A percentile compares a stretch with the other conserved stretches of the same genome.
phyloP scores from a whole-genome alignment of 2,113 vertebrate genomes.

The Gallinago undulata region DNA sequence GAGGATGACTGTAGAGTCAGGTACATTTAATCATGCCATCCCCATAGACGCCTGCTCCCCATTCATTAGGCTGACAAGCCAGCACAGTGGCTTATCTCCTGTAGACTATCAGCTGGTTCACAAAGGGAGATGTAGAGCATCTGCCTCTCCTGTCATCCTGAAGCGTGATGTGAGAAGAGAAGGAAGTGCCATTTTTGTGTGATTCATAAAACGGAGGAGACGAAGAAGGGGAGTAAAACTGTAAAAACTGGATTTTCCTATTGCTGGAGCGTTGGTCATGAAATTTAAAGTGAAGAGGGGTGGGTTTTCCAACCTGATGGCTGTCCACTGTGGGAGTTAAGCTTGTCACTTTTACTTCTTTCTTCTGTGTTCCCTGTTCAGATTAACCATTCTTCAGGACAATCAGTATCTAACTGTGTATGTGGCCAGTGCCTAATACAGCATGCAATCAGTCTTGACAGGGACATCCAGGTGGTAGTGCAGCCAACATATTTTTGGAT shows the following conservation, averaged over 20 bases:
- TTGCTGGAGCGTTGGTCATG: background rate
- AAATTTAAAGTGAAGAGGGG: background rate
- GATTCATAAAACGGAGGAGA: background rate
- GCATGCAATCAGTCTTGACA: background rate
- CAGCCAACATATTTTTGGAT: background rate
- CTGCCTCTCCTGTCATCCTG: background rate
- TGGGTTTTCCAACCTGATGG: background rate
- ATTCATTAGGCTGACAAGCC: background rate
- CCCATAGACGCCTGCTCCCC: background rate
- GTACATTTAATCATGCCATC: background rate
- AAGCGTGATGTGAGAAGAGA: background rate
- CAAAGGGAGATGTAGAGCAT: background rate
- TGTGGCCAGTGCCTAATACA: background rate
- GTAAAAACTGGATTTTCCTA: background rate
- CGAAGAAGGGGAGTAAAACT: background rate
- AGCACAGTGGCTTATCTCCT: background rate
- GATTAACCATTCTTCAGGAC: background rate
- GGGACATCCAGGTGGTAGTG: background rate
- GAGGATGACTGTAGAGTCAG: background rate
- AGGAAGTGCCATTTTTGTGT: background rate
- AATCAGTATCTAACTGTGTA: background rate
- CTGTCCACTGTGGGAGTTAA: background rate
- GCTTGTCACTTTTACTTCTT: no score
- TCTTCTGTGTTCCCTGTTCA: background rate
- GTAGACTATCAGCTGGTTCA: background rate